A percentile compares a stretch with the other conserved stretches of the same genome.
phyloP scores from a whole-genome alignment of 1,140 invertebrate species.

The Formica exsecta region DNA sequence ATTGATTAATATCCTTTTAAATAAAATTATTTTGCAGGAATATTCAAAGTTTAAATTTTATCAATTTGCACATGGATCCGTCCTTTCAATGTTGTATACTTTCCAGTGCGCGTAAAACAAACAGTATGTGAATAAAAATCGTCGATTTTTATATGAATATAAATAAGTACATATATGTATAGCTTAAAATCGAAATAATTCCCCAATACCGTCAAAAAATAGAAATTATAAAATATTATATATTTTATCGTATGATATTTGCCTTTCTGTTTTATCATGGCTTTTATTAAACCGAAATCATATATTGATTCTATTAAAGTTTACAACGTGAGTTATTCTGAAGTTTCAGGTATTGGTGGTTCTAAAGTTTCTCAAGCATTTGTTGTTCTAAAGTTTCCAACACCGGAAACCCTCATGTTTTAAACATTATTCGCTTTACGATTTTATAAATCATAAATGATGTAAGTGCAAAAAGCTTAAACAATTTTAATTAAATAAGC shows the following conservation, averaged over 20 bases:
- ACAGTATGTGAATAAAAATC: neutral
- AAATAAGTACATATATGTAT: neutral
- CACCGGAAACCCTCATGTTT: neutral
- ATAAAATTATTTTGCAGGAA: neutral
- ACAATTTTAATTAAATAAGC: neutral
- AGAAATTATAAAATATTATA: neutral
- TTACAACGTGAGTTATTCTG: neutral
- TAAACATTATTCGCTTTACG: neutral
- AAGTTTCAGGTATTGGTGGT: conserved; percentile 13
- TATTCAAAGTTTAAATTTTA: neutral
- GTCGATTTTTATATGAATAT: neutral
- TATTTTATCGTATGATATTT: neutral
- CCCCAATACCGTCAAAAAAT: neutral
- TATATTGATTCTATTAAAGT: conserved; percentile 4
- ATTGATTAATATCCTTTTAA: neutral
- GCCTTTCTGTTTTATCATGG: neutral
- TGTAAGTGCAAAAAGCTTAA: neutral
- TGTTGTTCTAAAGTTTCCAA: conserved; percentile 26
- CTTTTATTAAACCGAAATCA: neutral
- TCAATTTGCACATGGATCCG: neutral
- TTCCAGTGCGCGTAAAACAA: neutral
- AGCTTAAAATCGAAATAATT: neutral
- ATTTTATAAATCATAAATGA: neutral
- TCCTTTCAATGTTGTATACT: neutral
- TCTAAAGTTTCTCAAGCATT: conserved; percentile 28